These are phyloP conservation scores for Acrobasis suavella DNA, from an alignment of 2,888 invertebrate species.

Conservation along the genomic window DNA sequence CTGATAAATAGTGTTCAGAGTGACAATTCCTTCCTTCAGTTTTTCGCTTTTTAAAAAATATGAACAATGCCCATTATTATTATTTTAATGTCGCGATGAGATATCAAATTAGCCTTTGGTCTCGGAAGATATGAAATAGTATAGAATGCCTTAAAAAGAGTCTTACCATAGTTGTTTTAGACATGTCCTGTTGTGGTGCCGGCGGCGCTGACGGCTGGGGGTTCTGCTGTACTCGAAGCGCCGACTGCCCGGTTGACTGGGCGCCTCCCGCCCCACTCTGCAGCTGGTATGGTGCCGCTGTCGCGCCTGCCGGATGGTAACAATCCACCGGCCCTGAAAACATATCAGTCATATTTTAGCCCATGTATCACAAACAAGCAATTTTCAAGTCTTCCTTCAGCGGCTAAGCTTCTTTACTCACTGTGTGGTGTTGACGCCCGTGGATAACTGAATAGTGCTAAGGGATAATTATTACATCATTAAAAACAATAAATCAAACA, in stretches of 20 bases:
- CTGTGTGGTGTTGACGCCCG: constrained; percentile 79
- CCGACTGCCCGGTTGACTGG: constrained; percentile 55
- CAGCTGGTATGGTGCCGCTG: constrained; percentile 60
- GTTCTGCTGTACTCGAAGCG: constrained; percentile 62
- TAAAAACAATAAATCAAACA: constrained; percentile 17
- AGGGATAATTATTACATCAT: constrained; percentile 51
- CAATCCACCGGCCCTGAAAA: constrained; percentile 72
- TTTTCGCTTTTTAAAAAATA: too few relatives aligned
- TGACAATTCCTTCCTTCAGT: too few relatives aligned
- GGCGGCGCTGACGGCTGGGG: constrained; percentile 70
- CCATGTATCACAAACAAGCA: background rate
- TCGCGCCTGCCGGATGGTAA: constrained; percentile 64
- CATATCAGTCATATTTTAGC: background rate
- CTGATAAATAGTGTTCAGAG: too few relatives aligned
- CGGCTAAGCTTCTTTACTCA: constrained; percentile 49
- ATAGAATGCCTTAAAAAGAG: too few relatives aligned
- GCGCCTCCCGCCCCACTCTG: constrained; percentile 56
- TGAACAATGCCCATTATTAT: too few relatives aligned
- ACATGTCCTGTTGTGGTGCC: constrained; percentile 69
- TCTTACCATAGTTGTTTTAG: constrained; percentile 68
- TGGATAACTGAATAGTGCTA: constrained; percentile 72
- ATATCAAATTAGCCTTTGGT: too few relatives aligned
- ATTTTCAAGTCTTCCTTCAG: constrained; percentile 2
- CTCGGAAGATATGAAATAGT: too few relatives aligned
- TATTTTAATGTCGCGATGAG: too few relatives aligned